These are phyloP conservation scores for Dromius quadrimaculatus DNA, from an alignment of 2,888 invertebrate genomes.

Conservation along the genomic window DNA sequence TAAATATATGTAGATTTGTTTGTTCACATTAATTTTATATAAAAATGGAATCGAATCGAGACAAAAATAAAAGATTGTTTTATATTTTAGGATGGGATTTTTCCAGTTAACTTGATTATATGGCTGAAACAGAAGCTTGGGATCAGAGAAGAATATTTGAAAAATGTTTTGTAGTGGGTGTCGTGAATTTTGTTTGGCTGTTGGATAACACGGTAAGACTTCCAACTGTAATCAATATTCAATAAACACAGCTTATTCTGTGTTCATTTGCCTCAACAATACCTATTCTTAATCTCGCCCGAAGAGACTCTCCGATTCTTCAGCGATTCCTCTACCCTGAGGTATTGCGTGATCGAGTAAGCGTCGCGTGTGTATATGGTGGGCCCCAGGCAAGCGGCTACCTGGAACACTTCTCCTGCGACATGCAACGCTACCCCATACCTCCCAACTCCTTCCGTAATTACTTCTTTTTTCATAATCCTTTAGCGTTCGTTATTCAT, in stretches of 20 bases:
- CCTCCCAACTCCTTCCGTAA: constrained; percentile 29
- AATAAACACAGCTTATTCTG: too few species aligned
- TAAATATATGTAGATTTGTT: constrained; percentile 19
- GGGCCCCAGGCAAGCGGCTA: constrained; percentile 60
- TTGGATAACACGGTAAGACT: too few species aligned
- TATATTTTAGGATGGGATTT: too few species aligned
- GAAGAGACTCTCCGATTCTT: too few species aligned
- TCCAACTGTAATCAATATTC: too few species aligned
- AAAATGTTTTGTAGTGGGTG: too few species aligned
- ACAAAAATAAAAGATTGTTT: constrained; percentile 3
- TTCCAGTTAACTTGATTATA: too few species aligned
- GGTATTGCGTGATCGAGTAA: constrained; percentile 39
- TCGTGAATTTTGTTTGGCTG: too few species aligned
- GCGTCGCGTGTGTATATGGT: constrained; percentile 14
- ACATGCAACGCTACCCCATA: constrained; percentile 58
- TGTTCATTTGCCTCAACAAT: too few species aligned
- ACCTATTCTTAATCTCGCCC: too few species aligned
- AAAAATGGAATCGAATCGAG: neutral
- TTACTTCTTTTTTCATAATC: constrained; percentile 57
- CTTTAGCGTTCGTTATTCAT: constrained; percentile 60
- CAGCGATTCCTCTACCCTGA: constrained; percentile 4
- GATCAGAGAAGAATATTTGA: too few species aligned
- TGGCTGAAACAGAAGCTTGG: too few species aligned
- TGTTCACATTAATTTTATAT: constrained; percentile 13
- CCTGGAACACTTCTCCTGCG: constrained; percentile 60